A percentile compares a stretch with the other conserved stretches of the same genome.
Conservation (phyloP, 2,797 vertebrate genomes). For the Falco novaeseelandiae region DNA sequence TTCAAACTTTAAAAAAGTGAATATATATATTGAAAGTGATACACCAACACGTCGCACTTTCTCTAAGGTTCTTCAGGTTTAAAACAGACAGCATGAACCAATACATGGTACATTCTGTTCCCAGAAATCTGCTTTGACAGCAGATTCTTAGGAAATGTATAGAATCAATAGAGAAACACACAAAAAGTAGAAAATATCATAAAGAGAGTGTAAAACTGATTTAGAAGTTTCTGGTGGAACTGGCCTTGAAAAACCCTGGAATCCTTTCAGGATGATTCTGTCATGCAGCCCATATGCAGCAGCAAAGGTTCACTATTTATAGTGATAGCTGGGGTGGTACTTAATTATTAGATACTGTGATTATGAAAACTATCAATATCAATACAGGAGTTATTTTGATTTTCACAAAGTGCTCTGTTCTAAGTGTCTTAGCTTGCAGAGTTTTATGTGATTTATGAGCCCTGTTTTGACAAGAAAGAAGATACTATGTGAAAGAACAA, state of each 20-base stretch:
- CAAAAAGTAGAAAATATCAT: neutral
- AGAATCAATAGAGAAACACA: neutral
- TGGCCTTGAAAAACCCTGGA: neutral
- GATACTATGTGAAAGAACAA: slow-evolving; percentile 3
- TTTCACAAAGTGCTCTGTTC: neutral
- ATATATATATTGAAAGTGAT: neutral
- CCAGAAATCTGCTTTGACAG: neutral
- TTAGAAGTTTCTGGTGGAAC: neutral
- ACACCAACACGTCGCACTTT: neutral
- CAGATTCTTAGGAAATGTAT: neutral
- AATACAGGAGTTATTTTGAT: neutral
- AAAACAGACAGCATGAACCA: neutral
- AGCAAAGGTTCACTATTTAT: neutral
- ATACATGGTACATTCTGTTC: neutral
- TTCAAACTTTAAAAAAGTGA: neutral
- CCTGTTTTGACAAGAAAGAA: slow-evolving; percentile 17
- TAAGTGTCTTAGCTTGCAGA: neutral
- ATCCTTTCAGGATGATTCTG: neutral
- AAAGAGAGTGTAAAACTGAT: neutral
- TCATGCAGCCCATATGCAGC: neutral
- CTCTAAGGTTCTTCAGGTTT: neutral
- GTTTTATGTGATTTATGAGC: neutral
- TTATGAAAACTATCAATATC: neutral
- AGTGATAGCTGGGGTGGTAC: neutral
- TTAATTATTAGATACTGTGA: neutral